Evolutionary conservation across 2,113 vertebrate genomes (phyloP), one percentile per base, ranked within the genome.

Genomic region (Forbesichthys papilliferus): DNA sequence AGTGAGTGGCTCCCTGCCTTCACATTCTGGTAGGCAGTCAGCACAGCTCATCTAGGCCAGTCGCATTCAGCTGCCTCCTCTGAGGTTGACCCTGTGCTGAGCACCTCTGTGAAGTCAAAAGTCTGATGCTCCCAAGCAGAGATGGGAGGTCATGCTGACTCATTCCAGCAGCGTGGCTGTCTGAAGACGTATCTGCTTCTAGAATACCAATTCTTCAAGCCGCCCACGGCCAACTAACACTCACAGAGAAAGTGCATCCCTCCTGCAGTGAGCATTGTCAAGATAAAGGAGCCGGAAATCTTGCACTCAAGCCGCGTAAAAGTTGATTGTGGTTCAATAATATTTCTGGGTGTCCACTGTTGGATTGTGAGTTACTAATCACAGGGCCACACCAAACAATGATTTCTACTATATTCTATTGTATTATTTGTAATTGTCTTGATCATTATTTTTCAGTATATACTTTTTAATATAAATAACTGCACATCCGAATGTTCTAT

Each of bases 161-260:
- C 88, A 84, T 85, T 77, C 80, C 66, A 79, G 71, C 82, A 77
- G 79, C 61, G 77, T 75, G 74, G 64, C 86, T 70, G 75, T 84
- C 75, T 83, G 85, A 87, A 78, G 79, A 78, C 68, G 66, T 73
- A 71, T 76, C 79, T 66, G 74, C 71, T 79, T 64, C 51, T 48
- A 55, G 85, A 91, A 91, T 91, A 87, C 68, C 68, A 89, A 85
- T 89, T 75, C 72, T 75, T 83, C 79, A 77, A 72, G 66, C 84
- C 72, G 78, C 49, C 27, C 68, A 84, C 73, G 34, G 65, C 73
- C 78, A 85, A 75, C 69, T 71, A 76, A 71, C 73, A 75, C 76
- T 64, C 73, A 74, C 51, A 53, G 58, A 75, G 66, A 67, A 63
- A 79, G 61, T 68, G 66, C 74, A 86, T 71, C 73, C 47, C 46